Evolutionary conservation across 2,113 vertebrate species (phyloP).

Genomic region (Pluvianellus socialis): DNA sequence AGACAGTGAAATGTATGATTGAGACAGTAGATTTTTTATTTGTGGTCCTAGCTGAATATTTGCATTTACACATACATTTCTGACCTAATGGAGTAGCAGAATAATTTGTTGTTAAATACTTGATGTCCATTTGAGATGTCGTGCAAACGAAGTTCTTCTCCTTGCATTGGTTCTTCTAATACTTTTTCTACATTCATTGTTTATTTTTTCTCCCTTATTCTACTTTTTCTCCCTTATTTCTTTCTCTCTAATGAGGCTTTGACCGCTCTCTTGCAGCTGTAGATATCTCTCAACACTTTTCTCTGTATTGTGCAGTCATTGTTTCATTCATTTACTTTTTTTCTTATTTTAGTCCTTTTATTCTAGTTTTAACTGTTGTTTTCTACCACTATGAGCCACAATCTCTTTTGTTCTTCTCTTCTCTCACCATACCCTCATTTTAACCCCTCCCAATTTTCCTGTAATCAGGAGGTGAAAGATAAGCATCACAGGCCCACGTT

Average conservation of each 20-base stretch:
- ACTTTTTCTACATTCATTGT: background rate
- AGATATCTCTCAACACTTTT: background rate
- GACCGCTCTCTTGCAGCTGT: background rate
- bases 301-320: background rate
- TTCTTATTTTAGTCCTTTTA: background rate
- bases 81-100: background rate
- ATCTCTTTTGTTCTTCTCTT: background rate
- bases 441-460: background rate
- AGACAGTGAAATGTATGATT: background rate
- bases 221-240: background rate
- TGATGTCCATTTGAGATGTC: background rate
- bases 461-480: background rate
- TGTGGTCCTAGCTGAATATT: background rate
- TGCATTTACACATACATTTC: accelerated
- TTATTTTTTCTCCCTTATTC: background rate
- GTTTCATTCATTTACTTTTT: background rate
- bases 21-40: background rate
- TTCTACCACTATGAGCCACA: background rate
- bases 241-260: background rate
- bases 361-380: background rate
- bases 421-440: background rate
- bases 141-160: background rate
- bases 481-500: background rate
- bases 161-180: background rate
- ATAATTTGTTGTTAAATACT: background rate